A percentile compares a stretch with the other conserved stretches of the same genome.
These are phyloP conservation scores for Lochmaea capreae DNA, from an alignment of 2,888 invertebrate species.

Conservation along the genomic window DNA sequence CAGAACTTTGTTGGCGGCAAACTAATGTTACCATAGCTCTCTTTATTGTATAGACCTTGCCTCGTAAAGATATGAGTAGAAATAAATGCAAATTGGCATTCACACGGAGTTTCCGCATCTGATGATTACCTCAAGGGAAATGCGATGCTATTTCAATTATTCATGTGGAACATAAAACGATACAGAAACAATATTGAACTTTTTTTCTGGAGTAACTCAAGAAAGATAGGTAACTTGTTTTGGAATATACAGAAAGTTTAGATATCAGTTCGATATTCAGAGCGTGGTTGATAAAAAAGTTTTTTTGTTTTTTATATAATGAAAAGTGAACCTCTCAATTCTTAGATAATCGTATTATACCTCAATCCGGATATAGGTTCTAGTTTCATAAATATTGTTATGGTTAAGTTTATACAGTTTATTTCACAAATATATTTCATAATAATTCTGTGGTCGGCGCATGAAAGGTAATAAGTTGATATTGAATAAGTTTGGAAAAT, in stretches of 20 bases:
- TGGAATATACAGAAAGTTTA: slow-evolving; percentile 10
- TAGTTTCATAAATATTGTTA: too few species aligned
- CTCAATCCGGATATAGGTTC: too few species aligned
- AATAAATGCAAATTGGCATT: slow-evolving; percentile 36
- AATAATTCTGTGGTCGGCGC: too few species aligned
- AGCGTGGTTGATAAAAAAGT: neutral
- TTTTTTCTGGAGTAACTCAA: slow-evolving; percentile 22
- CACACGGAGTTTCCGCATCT: slow-evolving; percentile 36
- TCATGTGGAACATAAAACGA: slow-evolving; percentile 35
- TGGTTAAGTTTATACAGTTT: too few species aligned
- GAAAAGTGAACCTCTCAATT: neutral
- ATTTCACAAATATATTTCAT: too few species aligned
- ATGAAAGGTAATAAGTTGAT: too few species aligned
- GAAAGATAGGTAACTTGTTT: slow-evolving; percentile 22
- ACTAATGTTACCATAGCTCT: neutral
- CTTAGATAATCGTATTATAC: neutral
- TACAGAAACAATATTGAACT: slow-evolving; percentile 38
- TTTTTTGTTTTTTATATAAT: neutral
- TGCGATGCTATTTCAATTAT: slow-evolving; percentile 33
- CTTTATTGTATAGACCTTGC: slow-evolving; percentile 2
- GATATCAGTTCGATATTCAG: slow-evolving; percentile 7
- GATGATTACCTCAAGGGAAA: slow-evolving; percentile 37
- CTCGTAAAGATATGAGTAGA: slow-evolving; percentile 11
- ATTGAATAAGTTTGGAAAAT: too few species aligned
- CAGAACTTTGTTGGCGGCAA: neutral